These are phyloP conservation scores for Thamnophis sirtalis DNA, from an alignment of 2,113 vertebrate genomes.

Conservation along the genomic window DNA sequence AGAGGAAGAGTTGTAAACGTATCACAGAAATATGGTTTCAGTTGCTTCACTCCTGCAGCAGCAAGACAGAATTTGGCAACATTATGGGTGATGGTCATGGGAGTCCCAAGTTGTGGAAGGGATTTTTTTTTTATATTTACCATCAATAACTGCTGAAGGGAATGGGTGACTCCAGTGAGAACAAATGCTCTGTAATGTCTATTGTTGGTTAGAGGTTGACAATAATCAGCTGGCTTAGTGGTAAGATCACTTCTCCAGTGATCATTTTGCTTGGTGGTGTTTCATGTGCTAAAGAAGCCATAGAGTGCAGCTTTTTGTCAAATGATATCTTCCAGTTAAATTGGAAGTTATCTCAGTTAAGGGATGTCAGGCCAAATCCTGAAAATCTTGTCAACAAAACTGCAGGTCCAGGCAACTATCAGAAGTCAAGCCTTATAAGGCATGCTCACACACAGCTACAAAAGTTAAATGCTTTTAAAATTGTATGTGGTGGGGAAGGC, in stretches of 20 bases:
- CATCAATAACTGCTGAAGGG: neutral
- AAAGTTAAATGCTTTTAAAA: neutral
- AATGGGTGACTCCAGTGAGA: neutral
- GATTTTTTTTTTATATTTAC: neutral
- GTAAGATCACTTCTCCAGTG: neutral
- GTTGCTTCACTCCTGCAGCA: neutral
- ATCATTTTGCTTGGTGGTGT: neutral
- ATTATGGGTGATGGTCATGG: neutral
- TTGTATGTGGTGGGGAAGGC: neutral
- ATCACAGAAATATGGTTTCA: neutral
- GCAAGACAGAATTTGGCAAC: neutral
- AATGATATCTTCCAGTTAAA: neutral
- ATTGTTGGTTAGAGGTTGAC: neutral
- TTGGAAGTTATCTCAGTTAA: neutral
- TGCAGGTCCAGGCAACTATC: neutral
- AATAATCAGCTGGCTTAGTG: neutral
- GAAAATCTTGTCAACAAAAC: neutral
- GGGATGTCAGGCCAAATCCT: neutral
- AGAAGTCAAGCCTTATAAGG: neutral
- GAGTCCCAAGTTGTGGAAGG: neutral
- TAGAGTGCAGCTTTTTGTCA: neutral
- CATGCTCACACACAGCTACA: neutral
- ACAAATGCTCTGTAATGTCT: neutral
- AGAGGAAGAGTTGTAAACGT: neutral
- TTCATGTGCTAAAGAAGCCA: neutral